These are phyloP conservation scores for Linepithema humile DNA, from an alignment of 1,140 invertebrate species.

Conservation along the genomic window DNA sequence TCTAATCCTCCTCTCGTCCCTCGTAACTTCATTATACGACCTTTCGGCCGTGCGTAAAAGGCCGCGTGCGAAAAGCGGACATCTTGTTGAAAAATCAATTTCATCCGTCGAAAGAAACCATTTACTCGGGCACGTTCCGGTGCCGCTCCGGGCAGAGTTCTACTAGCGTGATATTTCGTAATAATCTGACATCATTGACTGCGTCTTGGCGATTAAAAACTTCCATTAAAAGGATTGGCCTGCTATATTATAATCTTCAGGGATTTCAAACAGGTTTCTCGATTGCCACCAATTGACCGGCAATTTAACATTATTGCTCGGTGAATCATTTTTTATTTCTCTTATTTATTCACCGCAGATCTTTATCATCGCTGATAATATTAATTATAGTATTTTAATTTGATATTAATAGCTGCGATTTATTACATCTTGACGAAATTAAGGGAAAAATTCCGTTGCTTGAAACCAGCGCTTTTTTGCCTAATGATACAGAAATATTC, in stretches of 20 bases:
- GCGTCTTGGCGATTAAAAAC: background rate
- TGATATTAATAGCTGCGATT: background rate
- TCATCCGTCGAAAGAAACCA: background rate
- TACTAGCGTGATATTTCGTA: background rate
- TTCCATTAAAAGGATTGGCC: background rate
- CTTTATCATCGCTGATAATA: background rate
- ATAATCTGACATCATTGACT: background rate
- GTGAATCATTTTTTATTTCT: background rate
- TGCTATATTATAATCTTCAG: background rate
- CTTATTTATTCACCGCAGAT: background rate
- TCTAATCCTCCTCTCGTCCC: slow-evolving; percentile 68
- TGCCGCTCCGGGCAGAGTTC: background rate
- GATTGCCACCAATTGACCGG: background rate
- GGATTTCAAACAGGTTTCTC: slow-evolving; percentile 3
- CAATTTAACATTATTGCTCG: background rate
- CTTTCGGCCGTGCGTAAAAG: slow-evolving; percentile 58
- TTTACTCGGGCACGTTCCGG: background rate
- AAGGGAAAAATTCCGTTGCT: background rate
- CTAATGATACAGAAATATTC: background rate
- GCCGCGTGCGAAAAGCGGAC: slow-evolving; percentile 8
- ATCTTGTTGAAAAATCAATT: slow-evolving; percentile 66
- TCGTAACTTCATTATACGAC: slow-evolving; percentile 66
- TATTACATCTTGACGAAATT: background rate
- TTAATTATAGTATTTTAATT: slow-evolving; percentile 13
- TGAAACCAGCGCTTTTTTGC: background rate